These are phyloP conservation scores for Hydrocynus forskahlii DNA, from an alignment of 2,797 vertebrate genomes.

Conservation along the genomic window DNA sequence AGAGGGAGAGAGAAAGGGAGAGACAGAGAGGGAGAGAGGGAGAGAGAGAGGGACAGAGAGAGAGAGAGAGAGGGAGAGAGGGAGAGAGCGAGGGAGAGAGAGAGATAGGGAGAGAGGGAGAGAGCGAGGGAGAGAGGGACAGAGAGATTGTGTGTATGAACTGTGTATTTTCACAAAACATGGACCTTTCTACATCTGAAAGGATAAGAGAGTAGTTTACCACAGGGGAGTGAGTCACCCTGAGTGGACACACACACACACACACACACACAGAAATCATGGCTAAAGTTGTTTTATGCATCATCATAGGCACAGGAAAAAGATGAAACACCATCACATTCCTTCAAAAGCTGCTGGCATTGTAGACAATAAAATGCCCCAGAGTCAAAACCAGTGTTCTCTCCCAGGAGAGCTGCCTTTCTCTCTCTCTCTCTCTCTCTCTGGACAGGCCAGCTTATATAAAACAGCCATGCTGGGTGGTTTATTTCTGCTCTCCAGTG, in stretches of 20 bases:
- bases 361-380: slow-evolving; percentile 16
- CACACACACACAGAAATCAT: slow-evolving; percentile 4
- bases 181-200: slow-evolving; percentile 11
- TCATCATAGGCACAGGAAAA: slow-evolving; percentile 10
- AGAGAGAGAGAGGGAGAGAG: too few relatives aligned
- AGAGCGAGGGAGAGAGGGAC: too few relatives aligned
- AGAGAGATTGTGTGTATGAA: too few relatives aligned
- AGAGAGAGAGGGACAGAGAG: too few relatives aligned
- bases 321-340: slow-evolving; percentile 29
- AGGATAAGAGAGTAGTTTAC: slow-evolving; percentile 4
- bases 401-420: background rate
- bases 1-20: too few relatives aligned
- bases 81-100: too few relatives aligned
- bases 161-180: too few relatives aligned
- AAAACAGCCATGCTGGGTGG: slow-evolving; percentile 60
- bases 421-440: slow-evolving; percentile 4
- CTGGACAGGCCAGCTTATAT: slow-evolving; percentile 60
- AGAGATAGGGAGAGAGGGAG: too few relatives aligned
- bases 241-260: background rate
- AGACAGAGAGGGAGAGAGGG: too few relatives aligned
- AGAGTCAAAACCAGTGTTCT: slow-evolving; percentile 12
- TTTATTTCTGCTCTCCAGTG: slow-evolving; percentile 68
- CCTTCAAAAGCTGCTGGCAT: background rate
- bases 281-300: slow-evolving; percentile 7
- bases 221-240: slow-evolving; percentile 15